Evolutionary conservation across 1,140 invertebrate genomes (phyloP).

Genomic region (Ectropis grisescens): DNA sequence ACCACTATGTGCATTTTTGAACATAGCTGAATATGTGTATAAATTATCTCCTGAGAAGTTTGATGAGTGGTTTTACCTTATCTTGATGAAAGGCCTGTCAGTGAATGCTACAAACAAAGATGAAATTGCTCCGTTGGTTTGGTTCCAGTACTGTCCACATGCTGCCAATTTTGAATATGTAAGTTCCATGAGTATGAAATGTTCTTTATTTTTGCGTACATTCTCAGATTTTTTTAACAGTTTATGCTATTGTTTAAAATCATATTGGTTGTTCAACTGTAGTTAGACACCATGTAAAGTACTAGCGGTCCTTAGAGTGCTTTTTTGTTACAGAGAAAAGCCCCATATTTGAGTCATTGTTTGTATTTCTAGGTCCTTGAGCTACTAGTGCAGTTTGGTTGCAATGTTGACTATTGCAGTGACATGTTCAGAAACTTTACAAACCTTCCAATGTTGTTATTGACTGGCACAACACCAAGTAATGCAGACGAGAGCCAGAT

Average conservation of each 20-base stretch:
- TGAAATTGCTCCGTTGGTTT: slow-evolving; percentile 65
- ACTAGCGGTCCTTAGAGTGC: too few relatives aligned
- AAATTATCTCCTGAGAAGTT: slow-evolving; percentile 43
- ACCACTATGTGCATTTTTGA: slow-evolving; percentile 51
- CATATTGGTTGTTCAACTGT: too few relatives aligned
- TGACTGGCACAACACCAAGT: too few relatives aligned
- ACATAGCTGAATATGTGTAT: slow-evolving; percentile 63
- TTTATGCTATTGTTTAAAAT: too few relatives aligned
- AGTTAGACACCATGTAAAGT: too few relatives aligned
- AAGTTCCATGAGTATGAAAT: slow-evolving; percentile 34
- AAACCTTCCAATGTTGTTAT: too few relatives aligned
- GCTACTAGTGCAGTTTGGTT: slow-evolving; percentile 48
- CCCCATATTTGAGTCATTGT: too few relatives aligned
- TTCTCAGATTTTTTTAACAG: too few relatives aligned
- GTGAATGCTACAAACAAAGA: slow-evolving; percentile 43
- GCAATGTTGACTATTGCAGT: slow-evolving; percentile 61
- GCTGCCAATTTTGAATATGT: slow-evolving; percentile 37
- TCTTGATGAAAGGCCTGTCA: slow-evolving; percentile 45
- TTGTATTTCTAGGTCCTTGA: slow-evolving; percentile 51
- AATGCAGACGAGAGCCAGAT: too few relatives aligned
- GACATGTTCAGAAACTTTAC: slow-evolving; percentile 1
- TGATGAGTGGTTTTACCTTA: slow-evolving; percentile 48
- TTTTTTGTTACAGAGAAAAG: too few relatives aligned
- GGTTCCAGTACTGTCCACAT: slow-evolving; percentile 50
- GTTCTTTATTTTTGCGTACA: slow-evolving; percentile 3